A percentile compares a stretch with the other conserved stretches of the same genome.
Conservation (phyloP, 2,797 vertebrate species). For the Ispidina picta region DNA sequence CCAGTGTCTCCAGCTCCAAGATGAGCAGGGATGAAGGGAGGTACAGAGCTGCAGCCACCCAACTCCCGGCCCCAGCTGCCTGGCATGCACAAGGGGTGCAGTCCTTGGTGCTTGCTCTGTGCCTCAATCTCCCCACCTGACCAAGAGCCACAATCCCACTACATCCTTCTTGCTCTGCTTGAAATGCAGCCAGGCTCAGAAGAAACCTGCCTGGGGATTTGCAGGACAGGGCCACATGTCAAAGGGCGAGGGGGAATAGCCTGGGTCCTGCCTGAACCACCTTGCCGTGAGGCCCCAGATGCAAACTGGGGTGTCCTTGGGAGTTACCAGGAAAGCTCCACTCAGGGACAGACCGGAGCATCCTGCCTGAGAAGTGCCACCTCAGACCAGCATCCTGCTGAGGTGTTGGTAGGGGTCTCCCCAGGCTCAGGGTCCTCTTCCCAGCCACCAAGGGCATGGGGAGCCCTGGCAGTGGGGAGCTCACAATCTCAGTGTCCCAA, state of each 20-base stretch:
- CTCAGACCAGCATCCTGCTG: not conserved
- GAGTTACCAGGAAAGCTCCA: not conserved
- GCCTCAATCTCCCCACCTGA: not conserved
- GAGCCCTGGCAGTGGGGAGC: not conserved
- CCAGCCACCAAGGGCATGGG: not conserved
- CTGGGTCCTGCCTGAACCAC: not conserved
- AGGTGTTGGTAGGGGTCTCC: not conserved
- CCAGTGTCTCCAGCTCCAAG: not conserved
- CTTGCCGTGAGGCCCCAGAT: fast-evolving
- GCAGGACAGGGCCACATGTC: not conserved
- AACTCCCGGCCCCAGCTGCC: fast-evolving
- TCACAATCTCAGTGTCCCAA: not conserved
- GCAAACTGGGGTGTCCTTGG: not conserved
- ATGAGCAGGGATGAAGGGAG: not conserved
- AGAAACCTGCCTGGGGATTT: not conserved
- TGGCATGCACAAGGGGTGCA: fast-evolving
- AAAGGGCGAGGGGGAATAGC: not conserved
- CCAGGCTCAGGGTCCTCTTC: too few relatives aligned
- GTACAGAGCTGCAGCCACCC: not conserved
- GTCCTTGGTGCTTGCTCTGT: not conserved
- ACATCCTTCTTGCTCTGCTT: not conserved
- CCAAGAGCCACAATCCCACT: not conserved
- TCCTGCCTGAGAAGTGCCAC: not conserved
- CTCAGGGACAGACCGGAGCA: fast-evolving
- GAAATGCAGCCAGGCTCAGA: not conserved